Evolutionary conservation across 2,113 vertebrate species (phyloP).

Genomic region (Paradoxurus hermaphroditus): DNA sequence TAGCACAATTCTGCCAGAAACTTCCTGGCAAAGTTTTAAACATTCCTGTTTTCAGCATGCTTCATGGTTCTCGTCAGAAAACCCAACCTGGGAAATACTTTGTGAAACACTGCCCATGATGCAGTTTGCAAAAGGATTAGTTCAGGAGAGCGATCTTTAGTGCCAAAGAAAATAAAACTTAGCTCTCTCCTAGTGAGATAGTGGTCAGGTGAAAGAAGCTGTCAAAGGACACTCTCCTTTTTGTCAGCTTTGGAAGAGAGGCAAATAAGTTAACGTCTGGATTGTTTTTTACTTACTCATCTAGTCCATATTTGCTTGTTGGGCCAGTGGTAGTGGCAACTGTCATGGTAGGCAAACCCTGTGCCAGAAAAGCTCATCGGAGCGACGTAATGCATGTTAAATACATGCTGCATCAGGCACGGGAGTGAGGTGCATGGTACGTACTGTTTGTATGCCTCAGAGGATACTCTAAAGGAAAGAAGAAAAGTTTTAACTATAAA

Average conservation of each 20-base stretch:
- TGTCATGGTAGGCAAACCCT: not conserved
- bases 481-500: not conserved
- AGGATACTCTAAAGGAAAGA: not conserved
- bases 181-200: not conserved
- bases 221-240: not conserved
- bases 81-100: slow-evolving; percentile 35
- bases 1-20: slow-evolving; percentile 17
- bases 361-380: not conserved
- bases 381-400: not conserved
- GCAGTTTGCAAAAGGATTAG: not conserved
- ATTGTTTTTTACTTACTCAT: not conserved
- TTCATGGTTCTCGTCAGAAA: slow-evolving; percentile 26
- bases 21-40: slow-evolving; percentile 47
- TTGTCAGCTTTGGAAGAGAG: not conserved
- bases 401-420: fast-evolving
- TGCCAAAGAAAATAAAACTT: not conserved
- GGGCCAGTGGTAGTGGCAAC: not conserved
- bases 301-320: not conserved
- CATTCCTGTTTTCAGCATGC: not conserved
- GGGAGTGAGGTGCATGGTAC: not conserved
- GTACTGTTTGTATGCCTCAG: not conserved
- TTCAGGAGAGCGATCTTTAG: not conserved
- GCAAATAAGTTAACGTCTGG: not conserved
- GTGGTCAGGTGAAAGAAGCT: not conserved
- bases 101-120: not conserved